phyloP scores from a whole-genome alignment of 2,113 vertebrate genomes.

The Cygnus buccinator region DNA sequence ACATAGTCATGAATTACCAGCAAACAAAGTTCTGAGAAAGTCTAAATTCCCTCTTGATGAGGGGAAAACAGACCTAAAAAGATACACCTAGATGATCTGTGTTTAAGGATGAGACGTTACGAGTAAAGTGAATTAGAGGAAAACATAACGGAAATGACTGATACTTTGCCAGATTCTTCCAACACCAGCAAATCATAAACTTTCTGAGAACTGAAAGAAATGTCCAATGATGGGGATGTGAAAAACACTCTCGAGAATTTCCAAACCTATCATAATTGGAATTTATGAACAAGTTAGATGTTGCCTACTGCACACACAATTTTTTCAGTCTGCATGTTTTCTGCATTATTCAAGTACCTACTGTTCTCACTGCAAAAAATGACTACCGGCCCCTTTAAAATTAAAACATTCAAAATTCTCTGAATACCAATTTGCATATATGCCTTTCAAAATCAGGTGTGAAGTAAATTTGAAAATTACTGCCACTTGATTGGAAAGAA shows the following conservation, averaged over 20 bases:
- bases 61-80: not conserved
- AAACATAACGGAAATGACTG: not conserved
- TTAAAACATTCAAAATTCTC: not conserved
- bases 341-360: not conserved
- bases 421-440: not conserved
- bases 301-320: fast-evolving
- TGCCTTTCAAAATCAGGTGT: not conserved
- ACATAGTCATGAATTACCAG: not conserved
- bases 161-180: not conserved
- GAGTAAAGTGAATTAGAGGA: not conserved
- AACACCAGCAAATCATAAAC: not conserved
- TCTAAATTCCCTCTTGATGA: not conserved
- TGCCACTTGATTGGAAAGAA: not conserved
- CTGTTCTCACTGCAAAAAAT: not conserved
- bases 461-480: not conserved
- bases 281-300: not conserved
- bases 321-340: not conserved
- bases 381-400: not conserved
- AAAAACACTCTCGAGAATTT: not conserved
- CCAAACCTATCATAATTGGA: not conserved
- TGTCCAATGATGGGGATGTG: not conserved
- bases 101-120: not conserved
- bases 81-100: not conserved
- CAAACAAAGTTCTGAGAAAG: not conserved
- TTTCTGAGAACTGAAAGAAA: not conserved